Evolutionary conservation across 2,113 vertebrate species (phyloP).

Genomic region (Scomber colias): DNA sequence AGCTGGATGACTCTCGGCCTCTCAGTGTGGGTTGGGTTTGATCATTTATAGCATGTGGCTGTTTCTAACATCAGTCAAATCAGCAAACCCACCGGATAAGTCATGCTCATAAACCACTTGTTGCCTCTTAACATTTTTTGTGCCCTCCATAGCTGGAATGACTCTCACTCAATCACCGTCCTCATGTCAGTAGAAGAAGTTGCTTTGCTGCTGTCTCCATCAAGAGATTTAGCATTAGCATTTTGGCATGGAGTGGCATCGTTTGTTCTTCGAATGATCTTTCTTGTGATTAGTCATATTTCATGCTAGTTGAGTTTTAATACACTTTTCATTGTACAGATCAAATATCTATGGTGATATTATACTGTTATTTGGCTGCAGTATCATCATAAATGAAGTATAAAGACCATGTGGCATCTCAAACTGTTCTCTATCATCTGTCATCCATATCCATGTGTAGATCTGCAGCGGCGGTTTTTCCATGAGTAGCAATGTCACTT

Average conservation of each 20-base stretch:
- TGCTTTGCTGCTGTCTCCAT: not conserved
- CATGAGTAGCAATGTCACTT: slow-evolving; percentile 86
- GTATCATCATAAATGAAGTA: slow-evolving; percentile 11
- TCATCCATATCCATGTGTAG: slow-evolving; percentile 85
- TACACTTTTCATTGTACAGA: not conserved
- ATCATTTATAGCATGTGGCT: slow-evolving; percentile 70
- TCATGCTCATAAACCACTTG: not conserved
- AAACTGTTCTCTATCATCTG: slow-evolving; percentile 49
- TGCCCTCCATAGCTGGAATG: slow-evolving; percentile 18
- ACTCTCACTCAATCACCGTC: slow-evolving; percentile 28
- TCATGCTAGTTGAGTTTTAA: not conserved
- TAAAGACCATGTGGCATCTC: slow-evolving; percentile 38
- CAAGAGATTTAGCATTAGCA: not conserved
- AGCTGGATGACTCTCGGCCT: slow-evolving; percentile 85
- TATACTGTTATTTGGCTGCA: slow-evolving; percentile 17
- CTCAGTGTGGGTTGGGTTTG: slow-evolving; percentile 86
- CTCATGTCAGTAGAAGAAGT: slow-evolving; percentile 26
- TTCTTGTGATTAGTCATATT: not conserved
- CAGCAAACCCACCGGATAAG: slow-evolving; percentile 1
- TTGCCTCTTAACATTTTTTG: slow-evolving; percentile 27
- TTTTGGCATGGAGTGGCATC: not conserved
- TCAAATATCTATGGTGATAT: not conserved
- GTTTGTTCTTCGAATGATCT: not conserved
- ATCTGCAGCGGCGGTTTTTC: slow-evolving; percentile 88
- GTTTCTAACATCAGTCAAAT: slow-evolving; percentile 50